A percentile compares a stretch with the other conserved stretches of the same genome.
These are phyloP conservation scores for Lordiphosa mommai DNA, from an alignment of 1,140 invertebrate genomes.

Conservation along the genomic window DNA sequence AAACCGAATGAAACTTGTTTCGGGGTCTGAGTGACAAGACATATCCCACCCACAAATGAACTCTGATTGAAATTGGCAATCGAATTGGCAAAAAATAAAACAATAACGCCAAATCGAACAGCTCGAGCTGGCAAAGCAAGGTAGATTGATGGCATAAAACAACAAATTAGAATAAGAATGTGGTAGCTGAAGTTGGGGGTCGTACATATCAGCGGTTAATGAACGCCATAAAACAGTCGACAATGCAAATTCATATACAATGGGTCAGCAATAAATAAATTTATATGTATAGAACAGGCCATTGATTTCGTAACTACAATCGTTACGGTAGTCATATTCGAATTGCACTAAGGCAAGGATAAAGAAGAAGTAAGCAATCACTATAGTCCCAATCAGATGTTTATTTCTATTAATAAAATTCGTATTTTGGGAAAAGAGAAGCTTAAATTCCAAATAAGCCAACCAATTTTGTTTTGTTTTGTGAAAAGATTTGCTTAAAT, in stretches of 20 bases:
- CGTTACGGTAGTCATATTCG: too few relatives aligned
- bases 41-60: conserved; percentile 58
- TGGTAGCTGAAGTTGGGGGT: conserved; percentile 52
- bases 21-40: conserved; percentile 39
- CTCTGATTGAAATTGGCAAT: conserved; percentile 58
- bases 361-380: too few relatives aligned
- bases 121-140: conserved; percentile 42
- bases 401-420: too few relatives aligned
- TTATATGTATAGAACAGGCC: conserved; percentile 37
- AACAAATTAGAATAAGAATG: conserved; percentile 66
- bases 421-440: too few relatives aligned
- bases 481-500: too few relatives aligned
- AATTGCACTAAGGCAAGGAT: too few relatives aligned
- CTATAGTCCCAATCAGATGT: too few relatives aligned
- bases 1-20: conserved; percentile 51
- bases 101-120: too few relatives aligned
- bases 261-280: conserved; percentile 28
- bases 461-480: background rate
- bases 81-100: conserved; percentile 17
- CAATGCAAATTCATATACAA: conserved; percentile 43
- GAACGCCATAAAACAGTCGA: conserved; percentile 47
- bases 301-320: conserved; percentile 60
- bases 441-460: too few relatives aligned
- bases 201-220: conserved; percentile 56
- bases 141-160: conserved; percentile 51